Evolutionary conservation across 2,888 invertebrate genomes (phyloP).

Genomic region (Xylota sylvarum): DNA sequence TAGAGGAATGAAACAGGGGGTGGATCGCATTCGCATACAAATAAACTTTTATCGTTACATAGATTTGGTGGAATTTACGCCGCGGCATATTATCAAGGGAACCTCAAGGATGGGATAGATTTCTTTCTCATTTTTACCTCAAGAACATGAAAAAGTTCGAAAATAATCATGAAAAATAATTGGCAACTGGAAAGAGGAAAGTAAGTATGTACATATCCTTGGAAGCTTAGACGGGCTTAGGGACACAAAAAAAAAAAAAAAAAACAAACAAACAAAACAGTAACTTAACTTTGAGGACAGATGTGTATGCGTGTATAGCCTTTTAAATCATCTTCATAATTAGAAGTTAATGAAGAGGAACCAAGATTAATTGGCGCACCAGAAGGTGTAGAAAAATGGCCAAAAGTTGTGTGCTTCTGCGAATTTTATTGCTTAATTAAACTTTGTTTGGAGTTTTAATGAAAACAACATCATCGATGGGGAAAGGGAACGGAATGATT

Average conservation of each 20-base stretch:
- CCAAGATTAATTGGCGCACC: conserved; percentile 70
- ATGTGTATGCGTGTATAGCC: conserved; percentile 36
- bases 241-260: background rate
- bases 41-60: conserved; percentile 57
- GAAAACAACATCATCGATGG: background rate
- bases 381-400: conserved; percentile 58
- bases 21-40: conserved; percentile 54
- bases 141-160: conserved; percentile 47
- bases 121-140: conserved; percentile 12
- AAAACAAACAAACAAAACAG: no score
- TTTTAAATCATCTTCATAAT: conserved; percentile 64
- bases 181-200: conserved; percentile 1
- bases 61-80: conserved; percentile 52
- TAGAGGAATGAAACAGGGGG: background rate
- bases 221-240: conserved; percentile 7
- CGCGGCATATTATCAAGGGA: conserved; percentile 33
- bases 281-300: conserved; percentile 38
- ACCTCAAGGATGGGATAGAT: background rate
- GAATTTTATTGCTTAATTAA: conserved; percentile 68
- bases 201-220: no score
- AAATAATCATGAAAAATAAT: conserved; percentile 47
- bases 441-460: conserved; percentile 64
- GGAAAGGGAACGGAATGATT: background rate
- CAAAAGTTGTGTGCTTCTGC: conserved; percentile 32
- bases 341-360: conserved; percentile 73